Evolutionary conservation across 2,888 invertebrate species (phyloP), one percentile per base, ranked within the genome.

Genomic region (Deladenus siricidicola): DNA sequence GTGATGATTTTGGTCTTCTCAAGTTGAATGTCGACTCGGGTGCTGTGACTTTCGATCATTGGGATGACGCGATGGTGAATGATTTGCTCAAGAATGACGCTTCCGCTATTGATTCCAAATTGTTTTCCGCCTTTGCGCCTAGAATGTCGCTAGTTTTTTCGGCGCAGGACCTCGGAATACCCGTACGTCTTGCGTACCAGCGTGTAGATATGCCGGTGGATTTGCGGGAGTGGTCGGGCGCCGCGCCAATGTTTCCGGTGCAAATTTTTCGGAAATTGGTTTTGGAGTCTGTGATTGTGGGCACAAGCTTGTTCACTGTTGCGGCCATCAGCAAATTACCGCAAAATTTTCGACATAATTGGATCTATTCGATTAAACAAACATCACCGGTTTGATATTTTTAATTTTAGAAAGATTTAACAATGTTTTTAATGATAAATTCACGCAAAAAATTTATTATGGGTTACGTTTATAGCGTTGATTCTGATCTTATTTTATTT

Each of bases 1-100:
- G 75, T 4, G 66, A 72, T 54, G 71, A 72, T 44, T 45, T 64
- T 21, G 28, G 39, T 23, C 23, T 34, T 43, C 42, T 54, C 39
- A 58, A 28, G 49, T 26, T 65, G 49, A 56, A 65, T 30, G 17
- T 48, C 17, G 29, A 26, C 24, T 34, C 57, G 30, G 68, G 68
- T 2, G 63, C 53, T n/a, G 34, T 71, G 4, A 49, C 29, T 17
- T 51, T 68, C n/a, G 50, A 57, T 4, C 59, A 54, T 23, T 71
- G 64, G 63, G 49, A 68, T 23, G 70, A 68, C 14, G 53, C 58
- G 21, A 21, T 55, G 6, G 28, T 57, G 8, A 29, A 29, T 29
- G 28, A 30, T 50, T 28, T 26, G 24, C 29, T 24, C 24, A 1
- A n/a, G n/a, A n/a, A n/a, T n/a, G n/a, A n/a, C n/a, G n/a, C n/a